phyloP scores from a whole-genome alignment of 2,113 vertebrate species.

The Mormyrus lacerda region DNA sequence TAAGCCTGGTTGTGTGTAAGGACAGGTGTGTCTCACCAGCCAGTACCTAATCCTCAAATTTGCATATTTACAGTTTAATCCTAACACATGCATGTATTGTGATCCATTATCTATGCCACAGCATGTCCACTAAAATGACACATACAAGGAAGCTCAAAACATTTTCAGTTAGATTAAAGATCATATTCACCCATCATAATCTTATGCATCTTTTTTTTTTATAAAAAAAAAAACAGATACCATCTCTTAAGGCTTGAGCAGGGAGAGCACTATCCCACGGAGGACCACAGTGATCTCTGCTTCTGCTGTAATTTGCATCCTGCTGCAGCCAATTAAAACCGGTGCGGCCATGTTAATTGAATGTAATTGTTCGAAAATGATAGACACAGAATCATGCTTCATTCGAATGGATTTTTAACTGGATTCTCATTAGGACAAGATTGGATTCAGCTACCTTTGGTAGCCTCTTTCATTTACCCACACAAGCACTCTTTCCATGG shows the following conservation, averaged over 20 bases:
- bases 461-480: slow-evolving; percentile 12
- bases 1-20: not conserved
- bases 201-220: not conserved
- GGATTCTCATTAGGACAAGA: not conserved
- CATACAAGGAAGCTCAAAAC: not conserved
- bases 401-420: not conserved
- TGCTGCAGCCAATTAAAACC: not conserved
- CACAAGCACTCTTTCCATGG: not conserved
- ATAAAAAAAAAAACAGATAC: not conserved
- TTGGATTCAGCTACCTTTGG: slow-evolving; percentile 13
- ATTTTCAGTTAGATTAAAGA: not conserved
- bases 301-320: not conserved
- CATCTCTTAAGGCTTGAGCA: not conserved
- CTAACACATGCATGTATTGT: not conserved
- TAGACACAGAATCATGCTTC: slow-evolving; percentile 7
- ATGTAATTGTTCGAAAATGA: slow-evolving; percentile 19
- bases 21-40: not conserved
- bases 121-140: not conserved
- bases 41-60: not conserved
- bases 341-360: not conserved
- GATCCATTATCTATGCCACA: not conserved
- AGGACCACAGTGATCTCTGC: not conserved
- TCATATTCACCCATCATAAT: not conserved
- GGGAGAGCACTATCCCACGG: not conserved
- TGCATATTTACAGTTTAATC: not conserved